Conservation (phyloP, 2,113 vertebrate genomes). For the Dromiciops gliroides region DNA sequence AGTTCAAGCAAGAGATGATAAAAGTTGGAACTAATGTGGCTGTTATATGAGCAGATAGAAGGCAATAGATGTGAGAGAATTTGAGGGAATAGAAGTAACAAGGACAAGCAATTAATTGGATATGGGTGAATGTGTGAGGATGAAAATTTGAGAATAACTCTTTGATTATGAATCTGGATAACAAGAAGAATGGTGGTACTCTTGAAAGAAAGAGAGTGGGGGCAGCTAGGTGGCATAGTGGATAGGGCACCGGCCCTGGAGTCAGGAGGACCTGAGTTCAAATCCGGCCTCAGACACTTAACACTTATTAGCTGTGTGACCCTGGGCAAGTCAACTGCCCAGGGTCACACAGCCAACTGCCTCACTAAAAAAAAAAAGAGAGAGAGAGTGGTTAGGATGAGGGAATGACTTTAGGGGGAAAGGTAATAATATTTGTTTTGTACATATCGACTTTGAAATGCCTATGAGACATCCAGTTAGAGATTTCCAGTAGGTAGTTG, state of each 20-base stretch:
- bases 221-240: no score
- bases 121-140: neutral
- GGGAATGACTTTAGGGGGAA: neutral
- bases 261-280: no score
- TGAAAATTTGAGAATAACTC: neutral
- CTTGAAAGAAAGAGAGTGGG: neutral
- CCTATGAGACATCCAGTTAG: neutral
- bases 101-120: neutral
- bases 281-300: no score
- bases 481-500: neutral
- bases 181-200: neutral
- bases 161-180: neutral
- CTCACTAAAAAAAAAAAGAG: neutral
- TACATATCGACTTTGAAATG: neutral
- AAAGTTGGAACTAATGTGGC: neutral
- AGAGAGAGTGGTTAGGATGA: neutral
- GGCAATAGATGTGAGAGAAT: neutral
- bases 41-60: neutral
- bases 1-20: neutral
- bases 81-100: neutral
- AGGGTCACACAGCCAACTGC: no score
- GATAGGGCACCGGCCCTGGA: no score
- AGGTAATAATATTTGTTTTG: neutral
- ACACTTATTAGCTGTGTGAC: no score
- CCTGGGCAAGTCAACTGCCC: no score